Base-by-base conservation (phyloP, 2,888 invertebrate species). In the Stratiomys singularior region DNA sequence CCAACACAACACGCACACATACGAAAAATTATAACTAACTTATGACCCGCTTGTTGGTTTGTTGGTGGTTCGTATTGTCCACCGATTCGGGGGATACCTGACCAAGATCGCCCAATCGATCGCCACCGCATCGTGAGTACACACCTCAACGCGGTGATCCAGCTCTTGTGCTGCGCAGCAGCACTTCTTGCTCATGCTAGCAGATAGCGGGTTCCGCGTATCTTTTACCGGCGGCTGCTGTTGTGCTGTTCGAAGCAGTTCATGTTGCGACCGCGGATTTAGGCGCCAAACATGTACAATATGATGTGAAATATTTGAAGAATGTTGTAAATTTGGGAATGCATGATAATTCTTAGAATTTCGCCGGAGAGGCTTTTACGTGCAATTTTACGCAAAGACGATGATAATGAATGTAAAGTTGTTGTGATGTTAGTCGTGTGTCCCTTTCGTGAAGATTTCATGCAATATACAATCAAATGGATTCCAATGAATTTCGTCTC, bases 71-170 rank as follows among this genome's bases (percentile, higher is more conserved):
- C 13, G 46, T 2, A n/a, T 30, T 30, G 52, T 25, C 56, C 47
- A 25, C 58, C 30, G 18, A 37, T 58, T 60, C 74, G 74, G 69
- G 46, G 69, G 77, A 76, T 64, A 67, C 76, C 76, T 71, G 76
- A 27, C 46, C 56, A 58, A 27, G 47, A 27, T 77, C 66, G 44
- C 60, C 77, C 79, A 79, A 77, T 77, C 79, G 79, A 72, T 66
- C 77, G 63, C 72, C 76, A 64, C 76, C 69, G 46, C 47, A 47
- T 27, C 25, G 27, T 25, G 25, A 15, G 46, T 27, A 25, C 69
- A 69, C 69, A 69, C 69, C 47, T 47, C 69, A 69, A 11, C 69
- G 15, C 15, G 52, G 3, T 37, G 18, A 52, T 18, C 52, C 52
- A n/a, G 15, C 52, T 52, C 18, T 13, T 18, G 52, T 13, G 15